Base-by-base conservation (phyloP, 2,113 vertebrate species). In the Argyrosomus japonicus region DNA sequence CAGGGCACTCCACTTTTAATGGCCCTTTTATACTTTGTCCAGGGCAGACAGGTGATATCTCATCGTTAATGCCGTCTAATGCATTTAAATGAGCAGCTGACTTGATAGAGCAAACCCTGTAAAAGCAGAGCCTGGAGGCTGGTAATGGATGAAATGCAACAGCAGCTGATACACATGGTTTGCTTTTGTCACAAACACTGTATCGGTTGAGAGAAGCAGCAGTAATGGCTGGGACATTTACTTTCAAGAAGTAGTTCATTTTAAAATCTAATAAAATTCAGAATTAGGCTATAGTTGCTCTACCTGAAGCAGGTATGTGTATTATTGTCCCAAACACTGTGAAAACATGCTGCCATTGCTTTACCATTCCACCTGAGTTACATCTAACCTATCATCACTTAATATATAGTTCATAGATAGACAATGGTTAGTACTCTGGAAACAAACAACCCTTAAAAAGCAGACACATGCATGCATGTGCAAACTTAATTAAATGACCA, bases 1-100 rank as follows among this genome's bases (percentile, higher is more conserved):
- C 56, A 14, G 80, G 36, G 27, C 43, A 74, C 71, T 84, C 29
- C 76, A 79, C 67, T 70, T 75, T 81, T 86, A 88, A 85, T 86
- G 72, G 74, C 68, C 51, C 77, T 84, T 77, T 86, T 72, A 77
- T 89, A 68, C 68, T 84, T 75, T 64, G 87, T 83, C 83, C 76
- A 27, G 82, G 75, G 60, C 84, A 79, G 79, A 89, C 82, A 88
- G 89, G 89, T 83, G 74, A 84, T 84, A 72, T 76, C 71, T 88
- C 89, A 87, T 83, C n/a, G 13, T 74, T 85, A 91, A 93, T 84
- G 79, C 80, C 13, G 2, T 60, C 86, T 90, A 85, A 92, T 92
- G 91, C 83, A 87, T 89, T 82, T 72, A 83, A 91, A 91, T 81
- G 77, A 84, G 69, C 56, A 68, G 77, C 86, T 84, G 80, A 71